Evolutionary conservation across 2,113 vertebrate species (phyloP).

Genomic region (Hipposideros armiger): DNA sequence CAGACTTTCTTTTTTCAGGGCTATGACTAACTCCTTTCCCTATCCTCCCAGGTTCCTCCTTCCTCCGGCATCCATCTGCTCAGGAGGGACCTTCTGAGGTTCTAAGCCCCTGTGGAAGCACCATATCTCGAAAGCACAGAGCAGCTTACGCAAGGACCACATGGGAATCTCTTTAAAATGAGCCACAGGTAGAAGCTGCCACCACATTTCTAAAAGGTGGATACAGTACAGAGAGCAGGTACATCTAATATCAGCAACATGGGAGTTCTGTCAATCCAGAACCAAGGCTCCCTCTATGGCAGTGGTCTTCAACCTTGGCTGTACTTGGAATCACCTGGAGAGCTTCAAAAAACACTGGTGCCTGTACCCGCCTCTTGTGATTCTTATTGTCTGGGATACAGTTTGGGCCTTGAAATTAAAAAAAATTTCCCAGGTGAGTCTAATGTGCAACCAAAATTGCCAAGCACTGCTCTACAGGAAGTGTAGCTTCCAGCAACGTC

Average conservation of each 20-base stretch:
- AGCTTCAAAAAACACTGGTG: not conserved
- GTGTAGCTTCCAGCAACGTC: not conserved
- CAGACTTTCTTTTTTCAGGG: not conserved
- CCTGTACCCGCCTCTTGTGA: not conserved
- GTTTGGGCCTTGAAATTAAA: not conserved
- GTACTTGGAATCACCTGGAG: not conserved
- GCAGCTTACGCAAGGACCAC: not conserved
- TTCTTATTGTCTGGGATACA: not conserved
- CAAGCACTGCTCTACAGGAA: not conserved
- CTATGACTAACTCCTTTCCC: not conserved
- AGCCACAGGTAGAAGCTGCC: not conserved
- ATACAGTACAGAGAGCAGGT: not conserved
- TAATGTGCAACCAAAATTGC: not conserved
- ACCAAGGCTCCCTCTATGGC: not conserved
- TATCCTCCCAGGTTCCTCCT: not conserved
- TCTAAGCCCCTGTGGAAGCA: not conserved
- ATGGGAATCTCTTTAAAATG: not conserved
- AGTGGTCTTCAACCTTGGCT: not conserved
- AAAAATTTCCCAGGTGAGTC: not conserved
- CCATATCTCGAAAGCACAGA: not conserved
- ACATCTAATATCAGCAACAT: not conserved
- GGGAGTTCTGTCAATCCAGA: not conserved
- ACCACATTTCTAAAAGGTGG: not conserved
- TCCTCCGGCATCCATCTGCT: not conserved
- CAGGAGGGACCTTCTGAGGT: not conserved